A percentile compares a stretch with the other conserved stretches of the same genome.
These are phyloP conservation scores for Misgurnus anguillicaudatus DNA, from an alignment of 2,113 vertebrate genomes.

Conservation along the genomic window DNA sequence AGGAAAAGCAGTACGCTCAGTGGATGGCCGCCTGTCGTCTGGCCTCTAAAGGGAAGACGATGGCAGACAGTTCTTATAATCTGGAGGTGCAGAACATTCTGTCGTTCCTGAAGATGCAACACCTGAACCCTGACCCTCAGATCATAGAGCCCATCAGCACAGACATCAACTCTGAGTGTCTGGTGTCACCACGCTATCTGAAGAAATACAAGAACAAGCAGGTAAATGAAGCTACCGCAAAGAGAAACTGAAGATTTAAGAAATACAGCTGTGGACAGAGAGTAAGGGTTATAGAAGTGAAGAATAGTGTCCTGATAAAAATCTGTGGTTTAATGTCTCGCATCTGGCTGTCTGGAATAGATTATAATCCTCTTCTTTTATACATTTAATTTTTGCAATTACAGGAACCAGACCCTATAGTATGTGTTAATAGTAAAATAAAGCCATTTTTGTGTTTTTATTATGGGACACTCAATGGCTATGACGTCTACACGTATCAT, in stretches of 20 bases:
- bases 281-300: slow-evolving; percentile 21
- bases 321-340: slow-evolving; percentile 59
- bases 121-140: slow-evolving; percentile 95
- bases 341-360: slow-evolving; percentile 65
- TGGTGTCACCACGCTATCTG: slow-evolving; percentile 95
- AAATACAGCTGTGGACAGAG: neutral
- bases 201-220: slow-evolving; percentile 99
- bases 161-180: slow-evolving; percentile 94
- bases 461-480: too few species aligned
- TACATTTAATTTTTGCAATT: too few species aligned
- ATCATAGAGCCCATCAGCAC: slow-evolving; percentile 91
- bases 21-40: slow-evolving; percentile 99
- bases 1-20: slow-evolving; percentile 97
- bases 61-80: slow-evolving; percentile 98
- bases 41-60: slow-evolving; percentile 98
- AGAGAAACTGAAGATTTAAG: neutral
- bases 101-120: slow-evolving; percentile 99
- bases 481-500: neutral
- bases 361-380: too few species aligned
- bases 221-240: slow-evolving; percentile 69
- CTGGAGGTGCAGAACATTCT: slow-evolving; percentile 98
- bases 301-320: slow-evolving; percentile 17
- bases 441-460: neutral
- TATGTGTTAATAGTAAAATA: neutral
- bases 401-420: too few species aligned